A percentile compares a stretch with the other conserved stretches of the same genome.
Conservation (phyloP, 1,140 invertebrate genomes). For the Drosophila fuyamai region DNA sequence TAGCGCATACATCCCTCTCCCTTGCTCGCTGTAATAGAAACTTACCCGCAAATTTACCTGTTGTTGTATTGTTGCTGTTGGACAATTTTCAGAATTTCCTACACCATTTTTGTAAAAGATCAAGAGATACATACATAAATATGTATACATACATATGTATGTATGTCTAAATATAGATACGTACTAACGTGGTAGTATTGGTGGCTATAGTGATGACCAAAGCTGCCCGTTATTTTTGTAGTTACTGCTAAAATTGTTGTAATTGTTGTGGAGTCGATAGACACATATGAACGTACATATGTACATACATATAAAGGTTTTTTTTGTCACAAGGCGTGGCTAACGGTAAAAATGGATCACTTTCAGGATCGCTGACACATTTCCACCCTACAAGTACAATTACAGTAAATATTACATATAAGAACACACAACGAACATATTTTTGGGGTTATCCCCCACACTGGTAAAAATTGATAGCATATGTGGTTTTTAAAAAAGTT, state of each 20-base stretch:
- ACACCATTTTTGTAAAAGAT: constrained; percentile 69
- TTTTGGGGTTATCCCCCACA: too few species aligned
- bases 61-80: constrained; percentile 22
- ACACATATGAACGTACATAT: too few species aligned
- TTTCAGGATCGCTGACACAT: not conserved
- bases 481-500: too few species aligned
- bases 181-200: too few species aligned
- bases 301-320: not conserved
- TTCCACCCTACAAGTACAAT: not conserved
- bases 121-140: not conserved
- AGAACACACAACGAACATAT: not conserved
- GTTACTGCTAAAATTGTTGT: not conserved
- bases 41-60: constrained; percentile 34
- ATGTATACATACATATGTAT: too few species aligned
- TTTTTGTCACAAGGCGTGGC: constrained; percentile 51
- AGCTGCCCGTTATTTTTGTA: not conserved
- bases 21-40: constrained; percentile 27
- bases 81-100: constrained; percentile 26
- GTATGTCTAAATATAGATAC: too few species aligned
- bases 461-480: too few species aligned
- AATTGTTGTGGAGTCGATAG: constrained; percentile 4
- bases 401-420: not conserved
- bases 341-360: constrained; percentile 25
- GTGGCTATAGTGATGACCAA: constrained; percentile 13
- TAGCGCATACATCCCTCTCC: not conserved